Evolutionary conservation across 1,140 invertebrate species (phyloP).

Genomic region (Rhizoglyphus robini): DNA sequence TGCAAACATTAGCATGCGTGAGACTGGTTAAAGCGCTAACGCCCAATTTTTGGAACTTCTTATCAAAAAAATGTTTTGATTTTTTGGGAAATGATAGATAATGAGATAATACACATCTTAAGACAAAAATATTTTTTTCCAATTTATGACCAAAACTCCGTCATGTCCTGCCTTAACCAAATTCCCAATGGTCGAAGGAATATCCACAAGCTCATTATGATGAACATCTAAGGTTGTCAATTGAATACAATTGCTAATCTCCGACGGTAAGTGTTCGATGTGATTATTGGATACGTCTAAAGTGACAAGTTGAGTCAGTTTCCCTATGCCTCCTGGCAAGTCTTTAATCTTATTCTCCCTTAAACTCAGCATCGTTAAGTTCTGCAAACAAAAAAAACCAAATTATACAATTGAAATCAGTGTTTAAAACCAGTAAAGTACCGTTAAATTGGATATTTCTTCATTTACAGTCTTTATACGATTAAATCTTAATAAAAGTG

Average conservation of each 20-base stretch:
- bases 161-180: no score
- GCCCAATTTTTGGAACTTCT: no score
- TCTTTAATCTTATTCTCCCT: constrained; percentile 97
- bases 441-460: constrained; percentile 67
- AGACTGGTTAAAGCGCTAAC: no score
- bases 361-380: constrained; percentile 91
- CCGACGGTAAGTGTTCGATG: constrained; percentile 67
- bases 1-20: no score
- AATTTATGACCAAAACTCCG: no score
- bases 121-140: no score
- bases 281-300: constrained; percentile 99
- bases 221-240: constrained; percentile 90
- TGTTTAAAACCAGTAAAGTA: constrained; percentile 25
- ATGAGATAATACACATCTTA: no score
- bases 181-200: constrained; percentile 90
- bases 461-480: constrained; percentile 80
- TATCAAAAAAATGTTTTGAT: no score
- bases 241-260: constrained; percentile 89
- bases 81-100: no score
- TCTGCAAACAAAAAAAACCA: constrained; percentile 37
- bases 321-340: constrained; percentile 78
- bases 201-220: constrained; percentile 92
- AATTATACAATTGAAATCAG: constrained; percentile 5
- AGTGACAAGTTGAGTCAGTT: constrained; percentile 72
- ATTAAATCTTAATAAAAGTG: constrained; percentile 90